These are phyloP conservation scores for Criorhina ranunculi DNA, from an alignment of 2,888 invertebrate genomes.

Conservation along the genomic window DNA sequence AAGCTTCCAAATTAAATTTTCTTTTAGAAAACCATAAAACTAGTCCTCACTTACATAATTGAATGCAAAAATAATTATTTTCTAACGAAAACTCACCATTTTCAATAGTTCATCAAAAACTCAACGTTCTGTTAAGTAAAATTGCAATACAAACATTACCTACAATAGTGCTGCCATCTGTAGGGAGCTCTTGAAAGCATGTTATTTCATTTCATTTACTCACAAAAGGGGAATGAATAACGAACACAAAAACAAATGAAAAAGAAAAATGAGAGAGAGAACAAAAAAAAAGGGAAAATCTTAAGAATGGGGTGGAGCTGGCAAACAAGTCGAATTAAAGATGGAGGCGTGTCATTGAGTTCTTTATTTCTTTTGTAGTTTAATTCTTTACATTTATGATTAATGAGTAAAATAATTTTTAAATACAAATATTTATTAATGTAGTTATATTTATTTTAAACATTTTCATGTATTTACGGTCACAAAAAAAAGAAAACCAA, in stretches of 20 bases:
- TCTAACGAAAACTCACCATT: neutral
- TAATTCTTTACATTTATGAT: neutral
- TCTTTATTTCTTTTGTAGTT: neutral
- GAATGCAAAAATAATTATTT: neutral
- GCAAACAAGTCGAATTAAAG: slow-evolving; percentile 32
- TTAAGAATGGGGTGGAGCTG: slow-evolving; percentile 52
- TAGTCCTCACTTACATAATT: neutral
- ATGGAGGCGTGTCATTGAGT: slow-evolving; percentile 30
- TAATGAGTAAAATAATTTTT: neutral
- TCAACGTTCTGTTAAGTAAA: slow-evolving; percentile 67
- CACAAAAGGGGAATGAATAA: slow-evolving; percentile 7
- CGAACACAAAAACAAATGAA: slow-evolving; percentile 1
- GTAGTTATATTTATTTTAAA: no score
- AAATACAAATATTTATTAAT: neutral
- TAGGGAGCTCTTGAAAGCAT: neutral
- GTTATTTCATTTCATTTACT: slow-evolving; percentile 30
- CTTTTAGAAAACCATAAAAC: neutral
- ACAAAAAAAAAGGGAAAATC: slow-evolving; percentile 2
- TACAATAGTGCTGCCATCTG: slow-evolving; percentile 26
- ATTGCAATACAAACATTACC: neutral
- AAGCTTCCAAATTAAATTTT: neutral
- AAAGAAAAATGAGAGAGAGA: neutral
- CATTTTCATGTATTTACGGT: no score
- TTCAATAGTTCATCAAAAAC: neutral
- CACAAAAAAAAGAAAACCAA: no score